Percentiles rank a stretch among this genome's conserved stretches.
Conservation (phyloP, 2,888 invertebrate species). For the Agonopterix arenella region DNA sequence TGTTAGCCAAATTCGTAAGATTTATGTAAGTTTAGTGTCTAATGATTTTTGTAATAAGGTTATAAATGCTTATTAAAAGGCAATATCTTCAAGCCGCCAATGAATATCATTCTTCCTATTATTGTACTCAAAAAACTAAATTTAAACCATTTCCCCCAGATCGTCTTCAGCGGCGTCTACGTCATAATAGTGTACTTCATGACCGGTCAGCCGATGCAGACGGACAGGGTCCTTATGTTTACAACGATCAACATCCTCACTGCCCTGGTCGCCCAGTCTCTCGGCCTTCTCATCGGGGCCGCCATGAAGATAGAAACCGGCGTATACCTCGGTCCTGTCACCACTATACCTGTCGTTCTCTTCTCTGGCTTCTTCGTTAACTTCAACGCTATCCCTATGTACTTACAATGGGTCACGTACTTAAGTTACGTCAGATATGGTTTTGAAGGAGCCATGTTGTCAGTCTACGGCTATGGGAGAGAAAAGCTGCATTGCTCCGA, state of each 20-base stretch:
- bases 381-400: constrained; percentile 92
- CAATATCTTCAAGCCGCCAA: too few relatives aligned
- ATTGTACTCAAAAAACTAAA: too few relatives aligned
- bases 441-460: constrained; percentile 94
- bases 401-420: constrained; percentile 93
- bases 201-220: constrained; percentile 96
- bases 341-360: constrained; percentile 92
- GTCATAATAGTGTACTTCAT: constrained; percentile 95
- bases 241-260: constrained; percentile 85
- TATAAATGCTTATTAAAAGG: too few relatives aligned
- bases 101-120: too few relatives aligned
- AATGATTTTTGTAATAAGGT: too few relatives aligned
- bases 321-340: constrained; percentile 89
- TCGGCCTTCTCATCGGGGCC: constrained; percentile 94
- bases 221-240: constrained; percentile 88
- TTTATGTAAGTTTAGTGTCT: too few relatives aligned
- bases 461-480: constrained; percentile 92
- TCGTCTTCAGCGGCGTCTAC: constrained; percentile 90
- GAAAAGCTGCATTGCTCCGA: constrained; percentile 88
- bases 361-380: constrained; percentile 97
- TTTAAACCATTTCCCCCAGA: constrained; percentile 70
- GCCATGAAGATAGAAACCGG: constrained; percentile 91
- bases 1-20: too few relatives aligned
- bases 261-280: constrained; percentile 93
- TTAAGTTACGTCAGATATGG: constrained; percentile 92